Base-by-base conservation (phyloP, 2,888 invertebrate species). In the Dolichomitus sp. region DNA sequence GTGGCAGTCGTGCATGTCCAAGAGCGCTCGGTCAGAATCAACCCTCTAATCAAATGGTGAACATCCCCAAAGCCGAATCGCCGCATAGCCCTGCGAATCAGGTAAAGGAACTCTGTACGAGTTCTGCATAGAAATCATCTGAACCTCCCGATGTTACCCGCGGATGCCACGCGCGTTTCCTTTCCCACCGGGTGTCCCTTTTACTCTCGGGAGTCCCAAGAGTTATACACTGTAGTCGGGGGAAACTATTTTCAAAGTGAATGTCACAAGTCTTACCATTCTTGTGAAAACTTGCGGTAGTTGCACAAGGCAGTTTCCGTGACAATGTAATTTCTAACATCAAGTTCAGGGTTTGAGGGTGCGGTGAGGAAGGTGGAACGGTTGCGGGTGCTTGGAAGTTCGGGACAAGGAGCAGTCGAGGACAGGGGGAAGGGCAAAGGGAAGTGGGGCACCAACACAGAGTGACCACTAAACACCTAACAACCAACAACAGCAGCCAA, bases 381-480 rank as follows among this genome's bases (percentile, higher is more conserved):
- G 86, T 87, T 87, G 89, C 87, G 87, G 87, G 87, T 88, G 88
- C 87, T 88, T 87, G 90, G 88, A 88, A 79, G 74, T 79, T 86
- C 81, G 78, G 84, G 79, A 82, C 77, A 77, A 45, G 78, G 37
- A 50, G 75, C 23, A 52, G 30, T 74, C 68, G 40, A 23, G 81
- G 81, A 59, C 42, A 42, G 70, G 54, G 80, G 84, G 88, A 86
- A 89, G 63, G 77, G 63, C 42, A 59, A 48, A 57, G 68, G 80
- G 66, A 77, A 37, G 75, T 63, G 74, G 54, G 48, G 72, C 90
- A 92, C 90, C 90, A 92, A 92, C 89, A 92, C 90, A 92, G 88
- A 90, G 88, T 92, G 91, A 92, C 91, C 92, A 93, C 93, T 93
- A 93, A 93, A 93, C 92, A 93, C 92, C 92, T 92, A 91, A 92